These are phyloP conservation scores for Porites lutea DNA, from an alignment of 64 coral and sea anemone species.

Conservation along the genomic window DNA sequence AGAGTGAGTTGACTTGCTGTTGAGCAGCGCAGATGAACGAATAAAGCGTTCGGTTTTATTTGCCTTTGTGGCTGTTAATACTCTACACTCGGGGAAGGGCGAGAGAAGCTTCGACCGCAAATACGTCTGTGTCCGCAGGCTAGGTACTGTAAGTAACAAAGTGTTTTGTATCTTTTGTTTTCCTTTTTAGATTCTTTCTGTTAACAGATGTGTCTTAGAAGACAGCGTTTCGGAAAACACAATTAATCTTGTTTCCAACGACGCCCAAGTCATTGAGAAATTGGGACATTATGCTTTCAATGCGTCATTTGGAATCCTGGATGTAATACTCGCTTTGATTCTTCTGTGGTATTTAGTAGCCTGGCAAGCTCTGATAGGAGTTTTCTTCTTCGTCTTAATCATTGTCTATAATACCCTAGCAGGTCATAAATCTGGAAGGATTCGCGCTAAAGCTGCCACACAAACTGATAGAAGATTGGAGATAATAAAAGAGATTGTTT, in stretches of 20 bases:
- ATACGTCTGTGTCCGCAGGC: no score
- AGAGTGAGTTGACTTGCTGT: no score
- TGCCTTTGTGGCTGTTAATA: no score
- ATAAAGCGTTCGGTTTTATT: no score
- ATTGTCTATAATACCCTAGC: background rate
- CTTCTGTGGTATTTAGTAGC: constrained; percentile 28
- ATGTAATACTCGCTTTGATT: background rate
- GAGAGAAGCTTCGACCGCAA: no score
- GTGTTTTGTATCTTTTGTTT: background rate
- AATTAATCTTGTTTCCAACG: constrained; percentile 49
- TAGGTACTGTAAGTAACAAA: no score
- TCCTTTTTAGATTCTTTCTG: background rate
- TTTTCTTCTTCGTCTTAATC: background rate
- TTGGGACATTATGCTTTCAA: background rate
- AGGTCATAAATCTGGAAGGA: background rate
- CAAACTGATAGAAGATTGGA: constrained; percentile 12
- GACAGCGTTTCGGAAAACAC: background rate
- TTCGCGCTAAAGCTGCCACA: background rate
- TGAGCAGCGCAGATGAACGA: no score
- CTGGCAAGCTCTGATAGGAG: constrained; percentile 27
- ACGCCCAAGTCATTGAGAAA: constrained; percentile 1
- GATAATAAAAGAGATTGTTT: constrained; percentile 19
- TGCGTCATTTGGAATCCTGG: background rate
- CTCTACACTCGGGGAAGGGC: no score
- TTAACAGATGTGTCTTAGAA: background rate